phyloP scores from a whole-genome alignment of 2,797 vertebrate genomes.

The Chaetophractus vellerosus region DNA sequence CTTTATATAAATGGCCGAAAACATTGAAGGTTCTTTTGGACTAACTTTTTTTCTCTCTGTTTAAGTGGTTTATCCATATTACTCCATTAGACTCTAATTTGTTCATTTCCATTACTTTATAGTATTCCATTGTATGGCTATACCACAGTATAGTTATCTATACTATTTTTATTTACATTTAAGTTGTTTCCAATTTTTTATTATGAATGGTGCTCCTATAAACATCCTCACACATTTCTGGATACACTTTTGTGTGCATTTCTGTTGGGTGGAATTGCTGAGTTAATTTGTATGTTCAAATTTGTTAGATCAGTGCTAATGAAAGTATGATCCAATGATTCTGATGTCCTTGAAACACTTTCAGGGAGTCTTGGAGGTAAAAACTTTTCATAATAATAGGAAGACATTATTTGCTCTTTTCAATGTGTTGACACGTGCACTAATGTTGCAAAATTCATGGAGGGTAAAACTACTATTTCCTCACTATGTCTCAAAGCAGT shows the following conservation, averaged over 20 bases:
- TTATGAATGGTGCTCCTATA: neutral
- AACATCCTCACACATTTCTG: neutral
- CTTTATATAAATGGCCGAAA: neutral
- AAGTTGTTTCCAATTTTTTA: neutral
- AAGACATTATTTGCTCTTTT: neutral
- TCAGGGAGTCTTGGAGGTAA: neutral
- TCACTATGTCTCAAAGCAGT: neutral
- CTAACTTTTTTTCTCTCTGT: neutral
- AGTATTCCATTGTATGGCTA: too few species aligned
- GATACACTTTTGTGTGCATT: neutral
- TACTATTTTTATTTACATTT: neutral
- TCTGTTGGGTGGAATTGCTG: neutral
- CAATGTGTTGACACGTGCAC: neutral
- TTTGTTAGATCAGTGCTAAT: neutral
- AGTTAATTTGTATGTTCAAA: neutral
- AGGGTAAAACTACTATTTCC: neutral
- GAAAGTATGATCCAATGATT: neutral
- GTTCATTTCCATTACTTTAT: neutral
- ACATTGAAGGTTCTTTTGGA: neutral
- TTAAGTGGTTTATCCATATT: neutral
- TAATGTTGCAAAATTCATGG: neutral
- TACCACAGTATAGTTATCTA: too few species aligned
- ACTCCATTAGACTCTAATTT: neutral
- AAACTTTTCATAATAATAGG: neutral
- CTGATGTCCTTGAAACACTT: neutral